These are phyloP conservation scores for Scolopax mira DNA, from an alignment of 2,113 vertebrate genomes.

Conservation along the genomic window DNA sequence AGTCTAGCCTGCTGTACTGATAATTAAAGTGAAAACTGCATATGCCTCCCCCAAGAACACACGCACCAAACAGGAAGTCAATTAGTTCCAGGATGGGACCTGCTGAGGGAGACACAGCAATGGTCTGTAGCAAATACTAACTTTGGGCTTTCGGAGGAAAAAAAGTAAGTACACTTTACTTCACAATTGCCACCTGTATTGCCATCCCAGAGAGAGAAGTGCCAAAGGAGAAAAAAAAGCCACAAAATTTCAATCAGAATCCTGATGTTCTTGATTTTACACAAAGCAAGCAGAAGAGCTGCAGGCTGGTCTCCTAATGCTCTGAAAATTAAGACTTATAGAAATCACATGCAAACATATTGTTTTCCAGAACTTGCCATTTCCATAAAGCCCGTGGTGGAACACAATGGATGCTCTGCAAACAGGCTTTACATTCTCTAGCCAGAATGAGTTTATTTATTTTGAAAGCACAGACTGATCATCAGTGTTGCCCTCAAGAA, in stretches of 20 bases:
- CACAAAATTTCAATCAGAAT: neutral
- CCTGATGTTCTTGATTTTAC: constrained; percentile 9
- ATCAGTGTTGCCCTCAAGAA: constrained; percentile 1
- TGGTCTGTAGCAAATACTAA: neutral
- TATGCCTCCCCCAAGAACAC: neutral
- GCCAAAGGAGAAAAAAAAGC: neutral
- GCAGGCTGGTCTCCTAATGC: constrained; percentile 38
- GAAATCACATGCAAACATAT: neutral
- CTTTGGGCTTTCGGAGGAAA: neutral
- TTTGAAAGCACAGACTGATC: constrained; percentile 8
- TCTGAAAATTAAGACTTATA: constrained; percentile 43
- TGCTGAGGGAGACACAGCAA: constrained; percentile 9
- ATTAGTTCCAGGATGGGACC: neutral
- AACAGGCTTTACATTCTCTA: neutral
- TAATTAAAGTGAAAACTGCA: constrained; percentile 29
- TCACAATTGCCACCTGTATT: neutral
- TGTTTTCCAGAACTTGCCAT: constrained; percentile 12
- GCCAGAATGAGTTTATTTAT: neutral
- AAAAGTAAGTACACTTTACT: neutral
- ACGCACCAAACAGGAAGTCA: neutral
- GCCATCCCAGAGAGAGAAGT: neutral
- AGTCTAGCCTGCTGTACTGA: neutral
- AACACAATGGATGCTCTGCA: neutral
- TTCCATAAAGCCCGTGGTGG: neutral
- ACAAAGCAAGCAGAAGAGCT: constrained; percentile 23